A percentile compares a stretch with the other conserved stretches of the same genome.
phyloP scores from a whole-genome alignment of 2,888 invertebrate species.

The Eristalis pertinax region DNA sequence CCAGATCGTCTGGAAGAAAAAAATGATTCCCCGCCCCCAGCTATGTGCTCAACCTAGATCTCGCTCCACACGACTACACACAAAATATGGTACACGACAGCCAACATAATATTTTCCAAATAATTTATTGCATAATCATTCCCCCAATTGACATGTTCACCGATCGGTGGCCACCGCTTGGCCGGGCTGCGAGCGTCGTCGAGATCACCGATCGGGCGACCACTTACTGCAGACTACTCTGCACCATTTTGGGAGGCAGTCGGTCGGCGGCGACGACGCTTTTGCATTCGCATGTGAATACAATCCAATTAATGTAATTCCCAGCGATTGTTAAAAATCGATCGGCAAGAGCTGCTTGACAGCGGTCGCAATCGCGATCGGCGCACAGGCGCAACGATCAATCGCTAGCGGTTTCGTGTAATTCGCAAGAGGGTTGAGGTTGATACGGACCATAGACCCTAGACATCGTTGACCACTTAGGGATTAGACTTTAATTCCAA shows the following conservation, averaged over 20 bases:
- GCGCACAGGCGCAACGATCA: constrained; percentile 37
- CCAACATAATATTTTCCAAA: constrained; percentile 51
- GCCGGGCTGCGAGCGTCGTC: neutral
- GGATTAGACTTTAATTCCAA: constrained; percentile 52
- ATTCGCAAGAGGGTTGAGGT: constrained; percentile 43
- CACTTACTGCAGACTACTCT: constrained; percentile 39
- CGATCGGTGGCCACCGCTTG: neutral
- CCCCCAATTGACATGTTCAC: constrained; percentile 57
- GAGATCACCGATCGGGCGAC: constrained; percentile 51
- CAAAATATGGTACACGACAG: constrained; percentile 64
- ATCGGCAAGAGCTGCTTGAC: constrained; percentile 26
- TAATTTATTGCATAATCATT: constrained; percentile 68
- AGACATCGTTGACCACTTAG: constrained; percentile 22
- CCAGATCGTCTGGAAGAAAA: constrained; percentile 25
- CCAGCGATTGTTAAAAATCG: constrained; percentile 68
- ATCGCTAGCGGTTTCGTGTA: constrained; percentile 35
- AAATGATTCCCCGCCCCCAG: neutral
- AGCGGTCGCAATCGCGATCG: neutral
- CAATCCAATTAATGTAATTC: constrained; percentile 72
- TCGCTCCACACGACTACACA: constrained; percentile 52
- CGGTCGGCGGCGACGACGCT: constrained; percentile 19
- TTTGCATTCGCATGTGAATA: constrained; percentile 70
- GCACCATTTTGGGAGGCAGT: constrained; percentile 42
- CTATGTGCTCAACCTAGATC: constrained; percentile 39
- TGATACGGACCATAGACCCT: constrained; percentile 16